phyloP scores from a whole-genome alignment of 2,797 vertebrate genomes.

The Alauda arvensis region DNA sequence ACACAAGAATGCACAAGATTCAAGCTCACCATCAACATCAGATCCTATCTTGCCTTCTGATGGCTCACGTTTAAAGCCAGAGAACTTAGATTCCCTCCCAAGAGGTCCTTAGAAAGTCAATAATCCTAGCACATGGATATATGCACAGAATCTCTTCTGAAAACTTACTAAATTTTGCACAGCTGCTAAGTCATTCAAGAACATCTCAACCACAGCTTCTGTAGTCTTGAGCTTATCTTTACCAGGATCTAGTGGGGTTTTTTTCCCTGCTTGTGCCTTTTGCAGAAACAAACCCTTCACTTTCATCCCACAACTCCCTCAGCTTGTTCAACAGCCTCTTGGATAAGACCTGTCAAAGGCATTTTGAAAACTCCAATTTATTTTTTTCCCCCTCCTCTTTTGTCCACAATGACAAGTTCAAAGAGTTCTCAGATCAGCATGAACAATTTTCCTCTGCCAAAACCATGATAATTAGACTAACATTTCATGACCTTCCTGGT shows the following conservation, averaged over 20 bases:
- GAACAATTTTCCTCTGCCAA: neutral
- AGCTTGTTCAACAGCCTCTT: neutral
- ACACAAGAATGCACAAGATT: neutral
- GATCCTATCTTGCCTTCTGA: neutral
- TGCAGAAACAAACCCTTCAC: neutral
- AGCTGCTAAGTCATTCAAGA: neutral
- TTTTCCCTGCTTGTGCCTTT: neutral
- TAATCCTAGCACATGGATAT: neutral
- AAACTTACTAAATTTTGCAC: neutral
- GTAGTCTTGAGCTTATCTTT: neutral
- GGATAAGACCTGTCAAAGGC: neutral
- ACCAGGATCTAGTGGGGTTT: neutral
- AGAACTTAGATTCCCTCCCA: neutral
- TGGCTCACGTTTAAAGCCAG: neutral
- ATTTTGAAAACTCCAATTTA: neutral
- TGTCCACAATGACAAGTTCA: slow-evolving; percentile 32
- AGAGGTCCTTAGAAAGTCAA: neutral
- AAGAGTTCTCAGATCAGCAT: neutral
- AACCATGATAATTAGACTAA: slow-evolving; percentile 32
- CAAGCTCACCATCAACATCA: neutral
- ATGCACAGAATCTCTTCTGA: neutral
- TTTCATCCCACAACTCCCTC: neutral
- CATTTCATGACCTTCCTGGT: neutral
- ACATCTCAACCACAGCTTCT: neutral
- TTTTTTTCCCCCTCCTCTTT: neutral